Evolutionary conservation across 2,888 invertebrate species (phyloP).

Genomic region (Empis livida): DNA sequence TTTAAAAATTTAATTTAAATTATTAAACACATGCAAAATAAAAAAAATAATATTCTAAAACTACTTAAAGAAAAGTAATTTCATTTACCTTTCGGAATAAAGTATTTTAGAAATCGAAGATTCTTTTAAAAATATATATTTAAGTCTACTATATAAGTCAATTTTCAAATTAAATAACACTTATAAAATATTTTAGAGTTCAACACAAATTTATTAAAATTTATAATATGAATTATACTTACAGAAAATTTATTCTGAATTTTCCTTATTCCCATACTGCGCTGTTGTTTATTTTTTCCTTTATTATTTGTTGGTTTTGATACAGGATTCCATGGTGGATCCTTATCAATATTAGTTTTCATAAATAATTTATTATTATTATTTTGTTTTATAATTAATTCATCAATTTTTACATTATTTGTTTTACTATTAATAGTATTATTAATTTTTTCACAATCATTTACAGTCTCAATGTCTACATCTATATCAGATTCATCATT

Average conservation of each 20-base stretch:
- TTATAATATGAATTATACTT: background rate
- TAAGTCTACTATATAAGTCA: no score
- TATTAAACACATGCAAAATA: background rate
- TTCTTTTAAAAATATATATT: no score
- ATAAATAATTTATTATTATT: slow-evolving; percentile 13
- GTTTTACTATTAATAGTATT: background rate
- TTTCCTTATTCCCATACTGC: no score
- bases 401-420: slow-evolving; percentile 2
- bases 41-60: no score
- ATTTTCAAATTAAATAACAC: no score
- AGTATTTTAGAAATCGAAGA: no score
- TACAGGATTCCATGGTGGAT: slow-evolving; percentile 31
- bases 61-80: no score
- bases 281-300: no score
- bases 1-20: background rate
- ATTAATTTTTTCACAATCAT: slow-evolving; percentile 13
- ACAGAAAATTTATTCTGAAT: slow-evolving; percentile 8
- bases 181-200: no score
- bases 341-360: slow-evolving; percentile 26
- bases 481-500: slow-evolving; percentile 29
- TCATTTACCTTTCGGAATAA: no score
- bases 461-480: slow-evolving; percentile 33
- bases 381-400: slow-evolving; percentile 8
- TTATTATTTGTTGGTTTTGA: no score
- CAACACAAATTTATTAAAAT: no score